Conservation (phyloP, 37 sponge, comb jelly and placozoan species). For the Aplysina aerophoba region DNA sequence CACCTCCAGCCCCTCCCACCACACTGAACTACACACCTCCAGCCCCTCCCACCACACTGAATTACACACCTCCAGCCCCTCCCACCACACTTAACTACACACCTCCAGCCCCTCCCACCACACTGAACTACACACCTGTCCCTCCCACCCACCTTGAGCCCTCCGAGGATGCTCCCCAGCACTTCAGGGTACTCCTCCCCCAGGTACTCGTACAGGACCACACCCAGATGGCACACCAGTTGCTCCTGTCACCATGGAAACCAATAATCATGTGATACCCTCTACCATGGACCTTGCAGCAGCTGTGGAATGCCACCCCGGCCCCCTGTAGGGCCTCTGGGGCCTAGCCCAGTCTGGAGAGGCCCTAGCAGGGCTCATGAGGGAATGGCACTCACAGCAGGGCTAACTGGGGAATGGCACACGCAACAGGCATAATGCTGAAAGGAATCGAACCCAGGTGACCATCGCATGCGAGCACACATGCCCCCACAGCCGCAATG, state of each 20-base stretch:
- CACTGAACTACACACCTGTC: neutral
- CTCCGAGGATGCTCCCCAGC: constrained; percentile 95
- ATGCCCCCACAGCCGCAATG: neutral
- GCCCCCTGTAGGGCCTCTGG: neutral
- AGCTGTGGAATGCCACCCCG: neutral
- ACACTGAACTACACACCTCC: neutral
- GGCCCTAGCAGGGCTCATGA: neutral
- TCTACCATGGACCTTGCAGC: neutral
- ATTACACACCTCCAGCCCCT: neutral
- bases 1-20: neutral
- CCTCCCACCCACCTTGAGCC: constrained; percentile 68
- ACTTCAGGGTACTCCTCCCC: constrained; percentile 99
- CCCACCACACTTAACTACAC: neutral
- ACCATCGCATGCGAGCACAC: neutral
- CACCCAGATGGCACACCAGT: constrained; percentile 94
- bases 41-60: too few species aligned
- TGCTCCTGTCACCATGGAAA: constrained; percentile 73
- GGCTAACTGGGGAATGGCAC: constrained; percentile 14
- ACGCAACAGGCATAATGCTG: neutral
- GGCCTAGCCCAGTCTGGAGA: constrained; percentile 19
- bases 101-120: neutral
- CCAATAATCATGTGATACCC: neutral
- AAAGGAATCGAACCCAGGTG: too few species aligned
- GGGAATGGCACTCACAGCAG: neutral
- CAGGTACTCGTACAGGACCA: constrained; percentile 97